phyloP scores from a whole-genome alignment of 1,140 invertebrate species.

The Galleria mellonella region DNA sequence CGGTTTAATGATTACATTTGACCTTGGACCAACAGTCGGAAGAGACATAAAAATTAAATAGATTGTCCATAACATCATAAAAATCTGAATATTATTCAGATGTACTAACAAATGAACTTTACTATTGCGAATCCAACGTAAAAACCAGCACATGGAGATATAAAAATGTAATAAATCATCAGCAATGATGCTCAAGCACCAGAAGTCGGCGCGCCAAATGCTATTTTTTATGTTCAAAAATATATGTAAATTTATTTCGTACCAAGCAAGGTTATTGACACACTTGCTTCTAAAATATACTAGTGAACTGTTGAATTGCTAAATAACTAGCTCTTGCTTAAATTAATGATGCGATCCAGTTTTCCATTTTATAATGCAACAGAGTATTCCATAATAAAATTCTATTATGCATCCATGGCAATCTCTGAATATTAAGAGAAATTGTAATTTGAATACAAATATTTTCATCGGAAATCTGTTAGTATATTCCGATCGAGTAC shows the following conservation, averaged over 20 bases:
- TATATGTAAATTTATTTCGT: slow-evolving; percentile 55
- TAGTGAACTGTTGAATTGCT: slow-evolving; percentile 41
- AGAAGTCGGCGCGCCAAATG: slow-evolving; percentile 5
- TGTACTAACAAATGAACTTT: neutral
- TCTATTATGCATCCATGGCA: too few relatives aligned
- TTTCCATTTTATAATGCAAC: slow-evolving; percentile 21
- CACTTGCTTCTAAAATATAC: slow-evolving; percentile 43
- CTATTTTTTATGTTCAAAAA: slow-evolving; percentile 29
- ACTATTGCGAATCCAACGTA: neutral
- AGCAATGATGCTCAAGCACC: slow-evolving; percentile 14
- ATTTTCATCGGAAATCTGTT: slow-evolving; percentile 9
- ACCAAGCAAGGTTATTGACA: slow-evolving; percentile 61
- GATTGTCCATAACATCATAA: neutral
- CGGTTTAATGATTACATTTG: slow-evolving; percentile 1
- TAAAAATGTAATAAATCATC: slow-evolving; percentile 15
- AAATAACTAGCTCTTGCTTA: slow-evolving; percentile 41
- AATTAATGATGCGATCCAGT: slow-evolving; percentile 48
- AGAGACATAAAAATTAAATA: slow-evolving; percentile 1
- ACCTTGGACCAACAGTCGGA: neutral
- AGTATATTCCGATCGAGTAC: slow-evolving; percentile 18
- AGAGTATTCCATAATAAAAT: too few relatives aligned
- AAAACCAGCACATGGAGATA: neutral
- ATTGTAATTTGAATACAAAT: slow-evolving; percentile 11
- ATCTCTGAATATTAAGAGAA: slow-evolving; percentile 14
- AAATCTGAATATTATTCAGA: neutral